Base-by-base conservation (phyloP, 2,797 vertebrate genomes). In the Trematomus bernacchii region DNA sequence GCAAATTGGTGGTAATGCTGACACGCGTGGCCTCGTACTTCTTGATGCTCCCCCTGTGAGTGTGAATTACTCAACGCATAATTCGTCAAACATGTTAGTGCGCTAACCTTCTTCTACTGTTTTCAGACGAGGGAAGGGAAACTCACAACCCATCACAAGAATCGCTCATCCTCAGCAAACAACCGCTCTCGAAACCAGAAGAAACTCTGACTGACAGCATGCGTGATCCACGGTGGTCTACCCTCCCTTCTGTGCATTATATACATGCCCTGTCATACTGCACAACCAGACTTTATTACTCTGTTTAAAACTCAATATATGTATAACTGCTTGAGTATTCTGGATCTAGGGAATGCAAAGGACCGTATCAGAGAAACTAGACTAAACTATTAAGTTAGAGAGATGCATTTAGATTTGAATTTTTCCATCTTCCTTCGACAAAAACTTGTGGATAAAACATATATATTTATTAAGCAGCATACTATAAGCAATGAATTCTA, bases 41-140 rank as follows among this genome's bases (percentile, higher is more conserved):
- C 84, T 88, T 72, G 88, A 89, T 42, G 75, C 84, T 19, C 73
- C 93, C 53, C 82, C 87, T 89, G 96, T 97, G 91, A 95, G 95
- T 94, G 70, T 69, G 44, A 37, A 6, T 27, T 65, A 69, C 33
- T 63, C 14, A 44, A 30, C 7, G 12, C 8, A 53, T 43, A 47
- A 12, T 66, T 63, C 52, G 19, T 1, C 53, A 1, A 52, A 63
- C 6, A 47, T 46, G 0, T 72, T 74, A 51, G 14, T 16, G 77
- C 3, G 53, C 50, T 70, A 50, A 78, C 70, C 42, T 80, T 88
- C 8, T 80, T 73, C 42, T 6, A 46, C 6, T 80, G 69, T 19
- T 90, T 87, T 57, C 87, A 93, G 88, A 85, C 77, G 18, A 79
- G 77, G 12, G 92, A 93, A 65, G 40, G 66, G 15, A 82, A 80